phyloP scores from a whole-genome alignment of 2,797 vertebrate species.

The Gobionotothen gibberifrons region DNA sequence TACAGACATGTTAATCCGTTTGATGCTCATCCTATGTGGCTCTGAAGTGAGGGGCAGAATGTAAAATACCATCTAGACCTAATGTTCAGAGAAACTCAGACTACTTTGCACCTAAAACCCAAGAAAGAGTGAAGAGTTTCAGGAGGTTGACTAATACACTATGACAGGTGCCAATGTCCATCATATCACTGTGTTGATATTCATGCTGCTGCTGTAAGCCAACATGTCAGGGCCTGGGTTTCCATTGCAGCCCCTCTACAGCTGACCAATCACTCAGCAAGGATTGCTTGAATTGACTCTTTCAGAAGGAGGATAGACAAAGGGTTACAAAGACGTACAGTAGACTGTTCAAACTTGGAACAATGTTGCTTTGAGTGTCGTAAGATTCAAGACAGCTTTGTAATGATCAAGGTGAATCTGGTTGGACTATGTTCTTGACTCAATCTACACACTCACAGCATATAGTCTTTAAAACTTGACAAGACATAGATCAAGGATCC shows the following conservation, averaged over 20 bases:
- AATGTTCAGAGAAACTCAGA: constrained; percentile 45
- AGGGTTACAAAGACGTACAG: constrained; percentile 11
- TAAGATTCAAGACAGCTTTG: constrained; percentile 27
- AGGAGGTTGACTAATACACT: constrained; percentile 70
- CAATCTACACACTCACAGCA: constrained; percentile 29
- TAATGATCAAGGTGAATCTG: constrained; percentile 41
- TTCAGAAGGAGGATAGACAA: constrained; percentile 52
- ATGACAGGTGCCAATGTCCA: constrained; percentile 82
- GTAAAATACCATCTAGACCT: constrained; percentile 8
- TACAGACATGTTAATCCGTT: constrained; percentile 4
- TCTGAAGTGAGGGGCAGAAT: constrained; percentile 18
- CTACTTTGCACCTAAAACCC: constrained; percentile 66
- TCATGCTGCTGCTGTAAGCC: constrained; percentile 69
- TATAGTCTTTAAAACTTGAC: constrained; percentile 33
- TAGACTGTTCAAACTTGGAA: constrained; percentile 3
- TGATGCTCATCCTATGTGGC: constrained; percentile 24
- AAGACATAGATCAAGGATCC: constrained; percentile 26
- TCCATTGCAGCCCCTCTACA: constrained; percentile 44
- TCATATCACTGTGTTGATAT: constrained; percentile 76
- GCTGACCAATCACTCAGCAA: constrained; percentile 62
- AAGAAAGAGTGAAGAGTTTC: constrained; percentile 53
- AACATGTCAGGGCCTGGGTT: constrained; percentile 64
- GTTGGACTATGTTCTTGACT: constrained; percentile 24
- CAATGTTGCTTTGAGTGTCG: constrained; percentile 19
- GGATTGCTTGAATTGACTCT: constrained; percentile 57